Conservation (phyloP, 2,888 invertebrate genomes). For the Odontothrips loti region DNA sequence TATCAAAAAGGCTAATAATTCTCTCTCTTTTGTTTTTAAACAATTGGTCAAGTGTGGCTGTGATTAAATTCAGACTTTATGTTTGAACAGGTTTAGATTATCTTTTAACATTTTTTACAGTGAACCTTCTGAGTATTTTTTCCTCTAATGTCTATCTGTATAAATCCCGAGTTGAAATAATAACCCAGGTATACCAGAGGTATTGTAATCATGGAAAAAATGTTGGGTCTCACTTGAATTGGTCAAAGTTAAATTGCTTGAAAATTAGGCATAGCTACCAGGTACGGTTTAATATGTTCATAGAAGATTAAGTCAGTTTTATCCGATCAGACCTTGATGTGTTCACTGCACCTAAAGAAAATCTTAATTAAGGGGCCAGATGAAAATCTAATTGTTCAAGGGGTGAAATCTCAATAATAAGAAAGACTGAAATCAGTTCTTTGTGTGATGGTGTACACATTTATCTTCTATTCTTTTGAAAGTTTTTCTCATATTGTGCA, state of each 20-base stretch:
- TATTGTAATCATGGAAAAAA: no score
- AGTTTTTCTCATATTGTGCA: neutral
- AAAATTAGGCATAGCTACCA: neutral
- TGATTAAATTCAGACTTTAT: slow-evolving; percentile 3
- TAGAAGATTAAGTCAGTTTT: neutral
- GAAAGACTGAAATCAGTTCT: slow-evolving; percentile 5
- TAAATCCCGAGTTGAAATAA: no score
- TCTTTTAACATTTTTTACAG: neutral
- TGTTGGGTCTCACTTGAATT: neutral
- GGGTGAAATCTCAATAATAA: neutral
- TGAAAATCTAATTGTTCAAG: neutral
- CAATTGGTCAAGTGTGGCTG: slow-evolving; percentile 11
- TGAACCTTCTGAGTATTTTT: no score
- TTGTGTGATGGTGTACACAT: neutral
- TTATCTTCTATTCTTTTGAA: neutral
- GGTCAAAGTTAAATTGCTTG: neutral
- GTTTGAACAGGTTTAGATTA: neutral
- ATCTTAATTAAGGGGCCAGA: neutral
- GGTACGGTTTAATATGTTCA: neutral
- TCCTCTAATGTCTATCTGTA: no score
- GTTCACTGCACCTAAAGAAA: neutral
- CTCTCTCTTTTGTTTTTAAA: neutral
- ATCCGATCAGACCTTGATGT: neutral
- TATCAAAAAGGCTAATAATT: neutral
- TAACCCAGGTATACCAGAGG: no score